Evolutionary conservation across 1,140 invertebrate species (phyloP), one percentile per base, ranked within the genome.

Genomic region (Zaprionus lachaisei): DNA sequence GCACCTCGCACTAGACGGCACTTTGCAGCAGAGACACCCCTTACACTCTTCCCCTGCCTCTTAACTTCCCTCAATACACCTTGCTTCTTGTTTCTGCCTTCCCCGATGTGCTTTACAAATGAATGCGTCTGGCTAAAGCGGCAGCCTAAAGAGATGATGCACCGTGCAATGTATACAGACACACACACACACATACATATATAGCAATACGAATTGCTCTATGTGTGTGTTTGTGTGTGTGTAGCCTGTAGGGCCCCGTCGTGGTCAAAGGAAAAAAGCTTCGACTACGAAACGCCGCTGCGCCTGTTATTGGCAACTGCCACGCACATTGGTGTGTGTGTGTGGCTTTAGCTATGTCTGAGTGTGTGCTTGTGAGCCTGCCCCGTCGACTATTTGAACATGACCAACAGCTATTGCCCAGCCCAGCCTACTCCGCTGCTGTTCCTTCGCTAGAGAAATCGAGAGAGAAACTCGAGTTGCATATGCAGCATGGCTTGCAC

Each of bases 221-320:
- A 24, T 14, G 11, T 17, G 6, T 38, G 47, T 68, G n/a, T 31
- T 28, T 54, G 34, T 41, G 31, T 55, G 51, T 14, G n/a, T 12
- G 20, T 24, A 51, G 47, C 20, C 67, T 71, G 72, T 75, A 75
- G 67, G 67, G 67, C 72, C 34, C 60, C 54, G 72, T 71, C 67
- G 66, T 79, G 84, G 84, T 90, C 85, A 90, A 87, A 87, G 85
- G 84, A 86, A 86, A 87, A 89, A 87, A 89, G 78, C 75, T 79
- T 61, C 81, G 79, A 79, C 82, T 71, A 86, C 83, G 77, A 69
- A 81, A 81, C 79, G 79, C 81, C 74, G 71, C 81, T 78, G 68
- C 73, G 71, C 79, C 85, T 90, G 81, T 90, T 90, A 84, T 90
- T 89, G 85, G 84, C 85, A 89, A 90, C 81, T 89, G 64, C 51